Conservation (phyloP, 37 sponge, comb jelly and placozoan genomes). For the Spongilla lacustris region DNA sequence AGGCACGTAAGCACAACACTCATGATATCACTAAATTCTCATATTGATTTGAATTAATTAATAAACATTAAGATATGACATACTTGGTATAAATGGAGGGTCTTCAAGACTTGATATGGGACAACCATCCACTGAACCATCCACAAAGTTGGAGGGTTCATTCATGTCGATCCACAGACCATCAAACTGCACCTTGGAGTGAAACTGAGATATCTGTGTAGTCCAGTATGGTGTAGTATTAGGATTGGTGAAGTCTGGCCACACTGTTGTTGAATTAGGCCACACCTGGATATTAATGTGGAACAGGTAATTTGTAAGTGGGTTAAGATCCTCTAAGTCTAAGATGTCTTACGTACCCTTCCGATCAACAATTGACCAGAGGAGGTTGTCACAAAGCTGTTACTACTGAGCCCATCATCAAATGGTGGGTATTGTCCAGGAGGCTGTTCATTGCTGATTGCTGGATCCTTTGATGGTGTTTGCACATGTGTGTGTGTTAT, state of each 20-base stretch:
- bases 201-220: slow-evolving; percentile 34
- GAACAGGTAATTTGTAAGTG: too few species aligned
- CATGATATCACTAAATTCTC: too few species aligned
- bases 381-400: slow-evolving; percentile 63
- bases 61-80: not conserved
- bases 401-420: slow-evolving; percentile 56
- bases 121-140: slow-evolving; percentile 78
- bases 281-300: slow-evolving; percentile 54
- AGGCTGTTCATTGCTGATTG: slow-evolving; percentile 55
- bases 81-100: slow-evolving; percentile 73
- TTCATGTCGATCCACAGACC: slow-evolving; percentile 95
- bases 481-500: too few species aligned
- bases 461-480: slow-evolving; percentile 73
- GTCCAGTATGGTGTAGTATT: slow-evolving; percentile 60
- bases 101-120: slow-evolving; percentile 37
- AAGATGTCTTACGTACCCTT: slow-evolving; percentile 22
- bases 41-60: too few species aligned
- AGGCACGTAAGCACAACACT: too few species aligned
- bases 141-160: slow-evolving; percentile 79
- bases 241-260: slow-evolving; percentile 76
- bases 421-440: slow-evolving; percentile 60
- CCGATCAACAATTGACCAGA: slow-evolving; percentile 60
- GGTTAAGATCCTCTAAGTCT: too few species aligned
- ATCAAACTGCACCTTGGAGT: slow-evolving; percentile 58
- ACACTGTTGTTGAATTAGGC: slow-evolving; percentile 67